Base-by-base conservation (phyloP, 23 tunicate species). In the Styela clava region DNA sequence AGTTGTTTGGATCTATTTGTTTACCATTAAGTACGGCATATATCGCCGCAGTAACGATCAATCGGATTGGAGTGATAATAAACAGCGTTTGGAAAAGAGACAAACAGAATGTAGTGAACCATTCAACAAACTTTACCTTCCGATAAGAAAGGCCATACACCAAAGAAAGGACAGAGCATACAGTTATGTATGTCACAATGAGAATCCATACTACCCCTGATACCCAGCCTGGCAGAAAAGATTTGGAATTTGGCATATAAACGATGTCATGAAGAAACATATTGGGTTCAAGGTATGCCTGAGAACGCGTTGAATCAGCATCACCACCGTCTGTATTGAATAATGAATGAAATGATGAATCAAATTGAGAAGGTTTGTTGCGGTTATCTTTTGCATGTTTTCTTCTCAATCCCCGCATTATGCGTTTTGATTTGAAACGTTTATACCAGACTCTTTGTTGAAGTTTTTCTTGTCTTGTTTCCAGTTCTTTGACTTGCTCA, bases 51-150 rank as follows among this genome's bases (percentile, higher is more conserved):
- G 74, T 65, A n/a, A 61, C 33, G 28, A 79, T 22, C 7, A 85
- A 44, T 51, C 86, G 44, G 0, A 86, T 1, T 7, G 97, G 97
- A 37, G 87, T 61, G 7, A 82, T 74, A 2, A 91, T 34, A 19
- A 86, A 61, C 67, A 85, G 34, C 63, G 77, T 86, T 44, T 91
- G 97, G 5, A 78, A 16, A 2, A 86, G 44, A 16, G 97, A 86
- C 31, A 88, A 73, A 2, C 32, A 34, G 74, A 91, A 91, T 0
- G 97, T 82, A 5, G 81, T 34, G 35, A 91, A 32, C 97, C 97
- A 91, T 26, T 68, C 52, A 22, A 82, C 52, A 22, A 78, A 79
- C 27, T 76, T 87, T 24, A 35, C 63, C 35, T 64, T 68, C 2
- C 82, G 84, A 52, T 71, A 82, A 84, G 86, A 71, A 34, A 81